A percentile compares a stretch with the other conserved stretches of the same genome.
phyloP scores from a whole-genome alignment of 1,140 invertebrate species.

The Belonocnema kinseyi region DNA sequence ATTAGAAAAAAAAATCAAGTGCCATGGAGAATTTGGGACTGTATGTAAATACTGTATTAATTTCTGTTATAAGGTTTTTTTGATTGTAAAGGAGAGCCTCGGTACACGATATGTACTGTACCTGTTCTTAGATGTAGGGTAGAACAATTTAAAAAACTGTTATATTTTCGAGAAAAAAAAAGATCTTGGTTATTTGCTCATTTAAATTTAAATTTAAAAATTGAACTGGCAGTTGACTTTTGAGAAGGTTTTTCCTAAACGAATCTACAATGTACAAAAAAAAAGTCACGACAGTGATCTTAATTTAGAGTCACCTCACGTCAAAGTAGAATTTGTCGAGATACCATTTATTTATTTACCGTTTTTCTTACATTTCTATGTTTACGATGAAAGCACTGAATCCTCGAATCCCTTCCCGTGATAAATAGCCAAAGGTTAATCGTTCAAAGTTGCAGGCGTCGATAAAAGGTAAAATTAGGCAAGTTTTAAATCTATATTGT shows the following conservation, averaged over 20 bases:
- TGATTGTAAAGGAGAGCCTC: no score
- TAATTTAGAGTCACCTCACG: neutral
- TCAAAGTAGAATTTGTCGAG: neutral
- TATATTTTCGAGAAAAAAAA: no score
- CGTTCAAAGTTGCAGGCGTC: neutral
- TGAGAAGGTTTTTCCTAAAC: no score
- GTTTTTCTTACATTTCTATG: constrained; percentile 49
- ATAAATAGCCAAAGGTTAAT: constrained; percentile 41
- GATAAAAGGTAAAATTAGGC: neutral
- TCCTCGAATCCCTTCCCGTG: no score
- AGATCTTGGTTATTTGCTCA: no score
- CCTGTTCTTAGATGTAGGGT: no score
- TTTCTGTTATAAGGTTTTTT: constrained; percentile 1
- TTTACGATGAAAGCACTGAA: neutral
- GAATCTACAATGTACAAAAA: neutral
- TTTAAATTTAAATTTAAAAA: no score
- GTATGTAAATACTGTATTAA: constrained; percentile 39
- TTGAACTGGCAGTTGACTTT: no score
- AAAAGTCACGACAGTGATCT: neutral
- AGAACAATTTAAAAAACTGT: no score
- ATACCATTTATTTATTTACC: constrained; percentile 33
- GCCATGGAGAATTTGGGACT: constrained; percentile 48
- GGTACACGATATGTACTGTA: no score
- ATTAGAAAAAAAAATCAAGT: no score
- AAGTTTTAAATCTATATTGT: no score